These are phyloP conservation scores for Cyphomyrus discorhynchus DNA, from an alignment of 2,113 vertebrate genomes.

Conservation along the genomic window DNA sequence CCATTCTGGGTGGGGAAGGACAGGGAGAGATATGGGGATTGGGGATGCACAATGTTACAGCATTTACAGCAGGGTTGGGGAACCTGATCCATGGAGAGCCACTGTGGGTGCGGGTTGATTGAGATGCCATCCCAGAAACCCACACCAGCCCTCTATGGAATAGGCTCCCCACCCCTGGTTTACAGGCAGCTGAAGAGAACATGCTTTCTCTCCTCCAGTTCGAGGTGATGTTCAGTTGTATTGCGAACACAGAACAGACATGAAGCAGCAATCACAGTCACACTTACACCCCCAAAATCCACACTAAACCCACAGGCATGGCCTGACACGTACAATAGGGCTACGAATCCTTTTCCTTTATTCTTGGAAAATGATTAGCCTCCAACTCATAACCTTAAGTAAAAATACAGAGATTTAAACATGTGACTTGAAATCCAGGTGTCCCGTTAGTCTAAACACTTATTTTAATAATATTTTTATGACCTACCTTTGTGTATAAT, in stretches of 20 bases:
- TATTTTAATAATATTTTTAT: not conserved
- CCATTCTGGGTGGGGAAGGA: slow-evolving; percentile 70
- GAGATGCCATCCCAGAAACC: no score
- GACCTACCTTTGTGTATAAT: not conserved
- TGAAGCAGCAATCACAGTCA: not conserved
- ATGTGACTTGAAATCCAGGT: not conserved
- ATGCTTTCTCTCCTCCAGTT: not conserved
- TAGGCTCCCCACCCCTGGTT: not conserved
- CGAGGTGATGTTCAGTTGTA: not conserved
- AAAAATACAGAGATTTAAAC: not conserved
- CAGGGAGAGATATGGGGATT: no score
- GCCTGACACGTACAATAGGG: not conserved
- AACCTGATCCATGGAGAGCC: no score
- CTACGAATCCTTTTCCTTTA: not conserved
- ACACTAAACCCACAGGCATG: not conserved
- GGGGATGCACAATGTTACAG: no score
- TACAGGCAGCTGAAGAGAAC: not conserved
- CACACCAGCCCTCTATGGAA: no score
- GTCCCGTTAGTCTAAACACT: not conserved
- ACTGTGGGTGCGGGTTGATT: no score
- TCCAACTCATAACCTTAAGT: not conserved
- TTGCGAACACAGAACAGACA: not conserved
- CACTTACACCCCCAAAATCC: not conserved
- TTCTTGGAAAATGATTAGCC: not conserved
- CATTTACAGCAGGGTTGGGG: no score